These are phyloP conservation scores for Tragelaphus oryx DNA, from an alignment of 2,797 vertebrate genomes.

Conservation along the genomic window DNA sequence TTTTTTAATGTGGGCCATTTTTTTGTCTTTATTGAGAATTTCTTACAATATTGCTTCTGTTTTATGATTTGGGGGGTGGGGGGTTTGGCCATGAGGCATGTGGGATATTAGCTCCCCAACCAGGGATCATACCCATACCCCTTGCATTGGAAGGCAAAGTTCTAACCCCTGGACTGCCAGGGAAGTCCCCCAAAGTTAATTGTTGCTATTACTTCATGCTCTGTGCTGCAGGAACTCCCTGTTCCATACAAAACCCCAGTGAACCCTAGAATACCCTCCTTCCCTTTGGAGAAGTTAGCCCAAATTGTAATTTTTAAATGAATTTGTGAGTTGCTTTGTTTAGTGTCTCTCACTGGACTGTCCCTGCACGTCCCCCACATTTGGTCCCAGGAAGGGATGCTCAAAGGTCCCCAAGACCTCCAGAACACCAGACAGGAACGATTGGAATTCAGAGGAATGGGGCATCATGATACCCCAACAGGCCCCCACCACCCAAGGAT, in stretches of 20 bases:
- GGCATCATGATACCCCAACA: too few species aligned
- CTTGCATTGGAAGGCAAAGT: neutral
- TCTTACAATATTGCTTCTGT: neutral
- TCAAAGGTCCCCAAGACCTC: neutral
- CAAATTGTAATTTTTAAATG: neutral
- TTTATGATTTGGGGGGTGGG: neutral
- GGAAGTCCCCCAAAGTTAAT: neutral
- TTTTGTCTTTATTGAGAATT: neutral
- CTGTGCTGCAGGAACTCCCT: neutral
- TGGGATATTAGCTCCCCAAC: neutral
- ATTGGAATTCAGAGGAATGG: neutral
- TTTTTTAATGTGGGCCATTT: neutral
- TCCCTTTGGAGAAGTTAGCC: neutral
- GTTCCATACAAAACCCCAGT: too few species aligned
- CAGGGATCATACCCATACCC: neutral
- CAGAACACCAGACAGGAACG: neutral
- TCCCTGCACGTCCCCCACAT: neutral
- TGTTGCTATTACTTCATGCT: accelerated
- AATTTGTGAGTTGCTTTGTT: neutral
- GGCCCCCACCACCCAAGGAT: neutral
- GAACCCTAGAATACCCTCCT: neutral
- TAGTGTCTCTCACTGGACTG: neutral
- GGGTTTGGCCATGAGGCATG: neutral
- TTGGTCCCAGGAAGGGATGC: neutral
- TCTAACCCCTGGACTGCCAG: neutral